phyloP scores from a whole-genome alignment of 2,888 invertebrate species.

The Fragum whitleyi region DNA sequence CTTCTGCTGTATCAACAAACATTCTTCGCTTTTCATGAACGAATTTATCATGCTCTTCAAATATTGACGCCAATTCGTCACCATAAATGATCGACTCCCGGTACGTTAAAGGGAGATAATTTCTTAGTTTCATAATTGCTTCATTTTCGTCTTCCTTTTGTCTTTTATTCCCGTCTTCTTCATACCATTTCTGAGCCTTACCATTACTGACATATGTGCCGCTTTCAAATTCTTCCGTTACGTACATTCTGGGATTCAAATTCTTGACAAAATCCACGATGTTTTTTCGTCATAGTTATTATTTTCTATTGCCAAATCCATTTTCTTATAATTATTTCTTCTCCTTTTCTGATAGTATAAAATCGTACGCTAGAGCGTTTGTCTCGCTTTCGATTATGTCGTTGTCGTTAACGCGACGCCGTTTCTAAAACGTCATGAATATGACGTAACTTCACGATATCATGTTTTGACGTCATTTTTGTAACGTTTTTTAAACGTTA shows the following conservation, averaged over 20 bases:
- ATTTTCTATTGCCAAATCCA: not conserved
- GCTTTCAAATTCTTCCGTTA: conserved; percentile 5
- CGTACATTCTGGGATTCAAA: conserved; percentile 13
- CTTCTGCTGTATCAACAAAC: not conserved
- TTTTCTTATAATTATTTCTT: not conserved
- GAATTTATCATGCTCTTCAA: not conserved
- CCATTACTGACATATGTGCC: not conserved
- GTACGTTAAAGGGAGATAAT: not conserved
- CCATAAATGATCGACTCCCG: not conserved
- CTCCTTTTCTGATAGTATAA: not conserved
- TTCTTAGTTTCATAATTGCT: not conserved
- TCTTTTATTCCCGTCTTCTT: not conserved
- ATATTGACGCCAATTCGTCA: not conserved
- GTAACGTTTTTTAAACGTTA: too few relatives aligned
- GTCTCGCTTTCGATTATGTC: not conserved
- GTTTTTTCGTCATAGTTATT: not conserved
- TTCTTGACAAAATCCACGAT: not conserved
- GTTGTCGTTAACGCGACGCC: not conserved
- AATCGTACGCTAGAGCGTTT: not conserved
- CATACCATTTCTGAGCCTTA: not conserved
- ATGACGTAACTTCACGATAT: not conserved
- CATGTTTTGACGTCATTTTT: not conserved
- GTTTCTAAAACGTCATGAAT: not conserved
- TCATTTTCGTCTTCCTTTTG: not conserved
- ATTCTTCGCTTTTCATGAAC: not conserved